These are phyloP conservation scores for Larimichthys polyactis DNA, from an alignment of 2,113 vertebrate species.

Conservation along the genomic window DNA sequence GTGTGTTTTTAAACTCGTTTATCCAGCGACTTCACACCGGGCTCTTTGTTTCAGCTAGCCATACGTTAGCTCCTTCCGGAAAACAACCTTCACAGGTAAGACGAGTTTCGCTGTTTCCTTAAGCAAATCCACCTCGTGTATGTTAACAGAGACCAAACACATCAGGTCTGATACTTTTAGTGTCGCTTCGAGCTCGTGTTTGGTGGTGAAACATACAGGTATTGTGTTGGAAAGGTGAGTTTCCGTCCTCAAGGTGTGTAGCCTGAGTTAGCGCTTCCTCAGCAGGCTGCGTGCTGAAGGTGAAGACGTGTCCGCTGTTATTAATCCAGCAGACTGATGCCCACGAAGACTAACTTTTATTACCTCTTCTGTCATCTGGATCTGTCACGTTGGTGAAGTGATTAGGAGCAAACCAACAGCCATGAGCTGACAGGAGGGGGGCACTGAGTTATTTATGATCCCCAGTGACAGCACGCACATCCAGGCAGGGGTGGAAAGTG, in stretches of 20 bases:
- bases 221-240: constrained; percentile 27
- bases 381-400: constrained; percentile 54
- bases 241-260: constrained; percentile 57
- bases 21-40: not conserved
- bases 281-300: constrained; percentile 36
- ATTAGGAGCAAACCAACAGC: constrained; percentile 60
- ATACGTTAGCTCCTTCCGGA: constrained; percentile 79
- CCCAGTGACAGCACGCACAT: constrained; percentile 46
- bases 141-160: accelerated
- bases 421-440: constrained; percentile 51
- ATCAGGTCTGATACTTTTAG: not conserved
- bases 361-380: constrained; percentile 50
- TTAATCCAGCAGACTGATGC: not conserved
- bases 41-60: constrained; percentile 72
- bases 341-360: constrained; percentile 44
- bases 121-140: not conserved
- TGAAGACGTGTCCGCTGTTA: constrained; percentile 36
- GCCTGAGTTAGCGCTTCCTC: constrained; percentile 2
- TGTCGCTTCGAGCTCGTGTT: accelerated
- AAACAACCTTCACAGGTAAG: constrained; percentile 82
- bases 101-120: constrained; percentile 75
- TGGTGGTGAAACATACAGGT: not conserved
- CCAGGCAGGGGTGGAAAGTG: constrained; percentile 17
- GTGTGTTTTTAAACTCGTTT: constrained; percentile 1
- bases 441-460: constrained; percentile 83